A percentile compares a stretch with the other conserved stretches of the same genome.
Conservation (phyloP, 2,797 vertebrate genomes). For the Danio albolineatus region DNA sequence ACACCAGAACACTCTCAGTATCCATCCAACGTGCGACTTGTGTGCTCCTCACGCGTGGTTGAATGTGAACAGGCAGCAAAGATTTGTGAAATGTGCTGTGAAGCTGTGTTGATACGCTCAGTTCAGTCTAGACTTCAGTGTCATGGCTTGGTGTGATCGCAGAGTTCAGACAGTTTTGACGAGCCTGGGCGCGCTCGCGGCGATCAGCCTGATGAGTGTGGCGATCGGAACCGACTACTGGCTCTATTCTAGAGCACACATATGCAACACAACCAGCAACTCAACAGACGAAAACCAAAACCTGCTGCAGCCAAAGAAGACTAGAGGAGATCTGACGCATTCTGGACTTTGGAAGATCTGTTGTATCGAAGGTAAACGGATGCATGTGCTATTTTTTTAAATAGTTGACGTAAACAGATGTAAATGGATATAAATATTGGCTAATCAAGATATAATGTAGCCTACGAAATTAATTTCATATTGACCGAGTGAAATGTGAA, state of each 20-base stretch:
- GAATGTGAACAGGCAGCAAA: not conserved
- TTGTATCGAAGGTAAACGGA: constrained; percentile 89
- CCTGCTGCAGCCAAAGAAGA: constrained; percentile 79
- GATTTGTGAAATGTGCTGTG: not conserved
- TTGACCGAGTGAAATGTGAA: too few relatives aligned
- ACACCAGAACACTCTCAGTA: too few relatives aligned
- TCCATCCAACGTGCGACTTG: not conserved
- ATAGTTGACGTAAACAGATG: too few relatives aligned
- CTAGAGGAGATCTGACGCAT: constrained; percentile 89
- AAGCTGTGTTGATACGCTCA: not conserved
- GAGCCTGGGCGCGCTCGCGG: constrained; percentile 89
- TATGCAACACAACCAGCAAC: constrained; percentile 92
- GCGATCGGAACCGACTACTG: constrained; percentile 97
- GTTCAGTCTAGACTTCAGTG: constrained; percentile 69
- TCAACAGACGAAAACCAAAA: constrained; percentile 83
- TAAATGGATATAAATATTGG: too few relatives aligned
- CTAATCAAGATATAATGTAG: too few relatives aligned
- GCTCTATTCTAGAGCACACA: constrained; percentile 93
- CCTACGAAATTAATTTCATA: too few relatives aligned
- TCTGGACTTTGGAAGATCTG: constrained; percentile 95
- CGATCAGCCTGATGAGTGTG: constrained; percentile 96
- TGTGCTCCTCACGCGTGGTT: not conserved
- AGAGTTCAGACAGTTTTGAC: constrained; percentile 91
- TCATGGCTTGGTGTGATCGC: constrained; percentile 95
- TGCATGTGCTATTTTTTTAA: too few relatives aligned